Conservation (phyloP, 2,797 vertebrate species). For the Ptychadena robeensis region DNA sequence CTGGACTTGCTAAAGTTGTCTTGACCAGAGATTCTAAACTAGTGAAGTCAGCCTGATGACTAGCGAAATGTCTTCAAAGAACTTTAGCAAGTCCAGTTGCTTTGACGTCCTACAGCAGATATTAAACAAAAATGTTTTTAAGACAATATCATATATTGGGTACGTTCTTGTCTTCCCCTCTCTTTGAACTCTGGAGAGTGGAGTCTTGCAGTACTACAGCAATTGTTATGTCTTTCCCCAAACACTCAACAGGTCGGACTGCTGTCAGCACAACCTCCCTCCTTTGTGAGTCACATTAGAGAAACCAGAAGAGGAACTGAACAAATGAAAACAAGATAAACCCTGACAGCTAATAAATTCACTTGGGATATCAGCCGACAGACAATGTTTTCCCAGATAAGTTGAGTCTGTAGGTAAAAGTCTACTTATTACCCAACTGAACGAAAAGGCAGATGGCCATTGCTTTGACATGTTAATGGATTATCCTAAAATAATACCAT, state of each 20-base stretch:
- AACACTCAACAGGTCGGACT: constrained; percentile 10
- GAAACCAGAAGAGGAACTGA: constrained; percentile 34
- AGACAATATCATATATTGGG: too few species aligned
- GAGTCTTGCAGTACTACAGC: neutral
- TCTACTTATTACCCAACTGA: neutral
- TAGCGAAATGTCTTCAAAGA: too few species aligned
- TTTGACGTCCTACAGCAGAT: too few species aligned
- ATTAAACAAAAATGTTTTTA: too few species aligned
- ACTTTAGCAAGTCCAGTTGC: too few species aligned
- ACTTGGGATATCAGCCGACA: constrained; percentile 4
- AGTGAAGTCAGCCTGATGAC: too few species aligned
- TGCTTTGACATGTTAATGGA: neutral
- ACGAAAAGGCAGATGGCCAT: neutral
- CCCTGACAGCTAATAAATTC: constrained; percentile 22
- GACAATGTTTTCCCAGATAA: neutral
- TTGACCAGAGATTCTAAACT: too few species aligned
- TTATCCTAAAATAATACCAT: neutral
- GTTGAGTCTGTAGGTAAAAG: neutral
- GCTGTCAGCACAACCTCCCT: constrained; percentile 25
- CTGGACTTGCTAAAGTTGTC: too few species aligned
- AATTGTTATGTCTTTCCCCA: constrained; percentile 33
- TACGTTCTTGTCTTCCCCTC: too few species aligned
- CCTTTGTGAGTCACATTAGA: constrained; percentile 27
- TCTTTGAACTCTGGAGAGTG: neutral
- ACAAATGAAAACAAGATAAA: constrained; percentile 47